phyloP scores from a whole-genome alignment of 2,888 invertebrate species.

The Drosophila recens region DNA sequence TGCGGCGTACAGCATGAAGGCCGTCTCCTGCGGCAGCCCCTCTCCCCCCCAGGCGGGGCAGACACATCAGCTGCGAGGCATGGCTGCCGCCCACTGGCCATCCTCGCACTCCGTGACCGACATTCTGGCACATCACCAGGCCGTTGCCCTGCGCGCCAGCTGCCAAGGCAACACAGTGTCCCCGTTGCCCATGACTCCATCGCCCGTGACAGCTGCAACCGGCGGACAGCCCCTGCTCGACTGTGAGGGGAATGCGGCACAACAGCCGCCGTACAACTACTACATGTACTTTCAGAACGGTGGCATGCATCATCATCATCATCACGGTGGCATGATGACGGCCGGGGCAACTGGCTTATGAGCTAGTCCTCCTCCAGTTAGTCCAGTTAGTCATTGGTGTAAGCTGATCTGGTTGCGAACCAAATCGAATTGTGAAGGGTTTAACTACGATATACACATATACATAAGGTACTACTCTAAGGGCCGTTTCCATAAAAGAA shows the following conservation, averaged over 20 bases:
- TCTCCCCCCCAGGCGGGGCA: constrained; percentile 84
- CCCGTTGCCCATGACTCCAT: constrained; percentile 80
- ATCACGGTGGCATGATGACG: constrained; percentile 84
- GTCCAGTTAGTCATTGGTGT: constrained; percentile 29
- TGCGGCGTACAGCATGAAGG: constrained; percentile 84
- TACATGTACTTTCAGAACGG: constrained; percentile 85
- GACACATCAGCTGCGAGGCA: constrained; percentile 81
- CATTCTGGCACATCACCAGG: constrained; percentile 86
- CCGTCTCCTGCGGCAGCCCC: constrained; percentile 84
- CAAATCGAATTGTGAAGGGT: constrained; percentile 44
- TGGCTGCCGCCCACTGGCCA: constrained; percentile 84
- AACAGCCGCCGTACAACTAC: constrained; percentile 84
- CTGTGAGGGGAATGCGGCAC: constrained; percentile 80
- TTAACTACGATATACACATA: constrained; percentile 39
- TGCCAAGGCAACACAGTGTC: constrained; percentile 82
- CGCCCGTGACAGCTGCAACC: constrained; percentile 63
- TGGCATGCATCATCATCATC: constrained; percentile 84
- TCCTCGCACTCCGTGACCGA: constrained; percentile 87
- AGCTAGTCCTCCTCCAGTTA: constrained; percentile 41
- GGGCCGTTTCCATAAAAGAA: constrained; percentile 10
- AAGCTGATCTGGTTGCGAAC: constrained; percentile 49
- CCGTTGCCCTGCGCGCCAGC: constrained; percentile 83
- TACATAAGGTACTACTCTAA: constrained; percentile 28
- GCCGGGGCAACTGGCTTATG: constrained; percentile 85
- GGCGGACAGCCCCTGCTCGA: constrained; percentile 76